Base-by-base conservation (phyloP, 35 echinoderm and acorn worm genomes). In the Ophioderma brevispina region DNA sequence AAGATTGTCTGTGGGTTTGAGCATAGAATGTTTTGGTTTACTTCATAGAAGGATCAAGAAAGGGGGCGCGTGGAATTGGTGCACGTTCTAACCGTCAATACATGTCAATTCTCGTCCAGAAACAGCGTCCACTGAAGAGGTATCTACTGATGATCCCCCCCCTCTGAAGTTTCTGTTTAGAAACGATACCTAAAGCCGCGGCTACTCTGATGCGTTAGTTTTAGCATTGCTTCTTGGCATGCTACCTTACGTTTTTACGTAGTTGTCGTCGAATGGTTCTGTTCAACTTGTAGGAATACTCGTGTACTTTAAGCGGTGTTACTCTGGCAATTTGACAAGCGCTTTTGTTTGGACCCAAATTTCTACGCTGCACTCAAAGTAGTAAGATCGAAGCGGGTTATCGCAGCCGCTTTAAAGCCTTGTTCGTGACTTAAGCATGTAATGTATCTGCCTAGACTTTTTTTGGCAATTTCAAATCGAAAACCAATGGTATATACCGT, bases 361-460 rank as follows among this genome's bases (percentile, higher is more conserved):
- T 18, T 85, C 25, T 85, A 85, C 35, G 83, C 83, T 37, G 83
- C 52, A 85, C 83, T 21, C 83, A 85, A 37, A 85, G 52, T n/a
- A n/a, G n/a, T 64, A 85, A 85, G 36, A 85, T 85, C 32, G 37
- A 55, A 85, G 13, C 35, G 8, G 63, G 33, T 64, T 85, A 85
- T 39, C 46, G 83, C 30, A 85, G 32, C 10, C 59, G 59, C 23
- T 15, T 70, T 30, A 70, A 70, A 70, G 28, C 15, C 59, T 2
- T 25, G 28, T 70, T n/a, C n/a, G n/a, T n/a, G n/a, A n/a, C n/a
- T n/a, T n/a, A n/a, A n/a, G n/a, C n/a, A n/a, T n/a, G n/a, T n/a
- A n/a, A n/a, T n/a, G n/a, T n/a, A n/a, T n/a, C n/a, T n/a, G n/a
- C n/a, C n/a, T n/a, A n/a, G n/a, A n/a, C n/a, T n/a, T n/a, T n/a